Base-by-base conservation (phyloP, 2,888 invertebrate species). In the Dryomyza anilis region DNA sequence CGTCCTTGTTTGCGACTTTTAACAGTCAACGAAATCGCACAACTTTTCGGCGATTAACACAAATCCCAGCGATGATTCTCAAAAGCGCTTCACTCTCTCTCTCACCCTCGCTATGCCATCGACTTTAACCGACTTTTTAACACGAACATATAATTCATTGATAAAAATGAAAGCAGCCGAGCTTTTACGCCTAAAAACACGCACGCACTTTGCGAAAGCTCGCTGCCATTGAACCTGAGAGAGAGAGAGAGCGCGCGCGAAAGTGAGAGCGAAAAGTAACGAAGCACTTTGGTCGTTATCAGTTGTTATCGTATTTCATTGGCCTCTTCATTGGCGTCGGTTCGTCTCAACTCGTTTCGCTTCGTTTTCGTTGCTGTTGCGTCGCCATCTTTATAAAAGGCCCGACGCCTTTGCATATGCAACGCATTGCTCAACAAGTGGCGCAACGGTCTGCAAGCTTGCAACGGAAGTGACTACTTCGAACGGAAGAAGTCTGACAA, bases 341-440 rank as follows among this genome's bases (percentile, higher is more conserved):
- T 16, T 57, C 27, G 16, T n/a, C 33, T 33, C 8, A 27, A n/a
- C 21, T 19, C 23, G 56, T 19, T 45, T 60, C 33, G 48, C 23
- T 16, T 25, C n/a, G 21, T 30, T 50, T n/a, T n/a, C 57, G 16
- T 21, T 46, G 58, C n/a, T n/a, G n/a, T n/a, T n/a, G n/a, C n/a
- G n/a, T 27, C 12, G 27, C 39, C 12, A 19, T 30, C 52, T 66
- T 69, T 70, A 65, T 69, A 69, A 67, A 66, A 70, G 66, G 62
- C 65, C 29, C 63, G 16, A 57, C 60, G 58, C 56, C 55, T 50
- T 57, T 58, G 33, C 50, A 53, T 45, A 48, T 60, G 63, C 64
- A 71, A 77, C 74, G 77, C 81, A 83, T 81, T 83, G 81, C 76
- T 82, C 82, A 82, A 82, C 82, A 82, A 82, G 82, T 82, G 79